phyloP scores from a whole-genome alignment of 2,888 invertebrate species.

The Xylota sylvarum region DNA sequence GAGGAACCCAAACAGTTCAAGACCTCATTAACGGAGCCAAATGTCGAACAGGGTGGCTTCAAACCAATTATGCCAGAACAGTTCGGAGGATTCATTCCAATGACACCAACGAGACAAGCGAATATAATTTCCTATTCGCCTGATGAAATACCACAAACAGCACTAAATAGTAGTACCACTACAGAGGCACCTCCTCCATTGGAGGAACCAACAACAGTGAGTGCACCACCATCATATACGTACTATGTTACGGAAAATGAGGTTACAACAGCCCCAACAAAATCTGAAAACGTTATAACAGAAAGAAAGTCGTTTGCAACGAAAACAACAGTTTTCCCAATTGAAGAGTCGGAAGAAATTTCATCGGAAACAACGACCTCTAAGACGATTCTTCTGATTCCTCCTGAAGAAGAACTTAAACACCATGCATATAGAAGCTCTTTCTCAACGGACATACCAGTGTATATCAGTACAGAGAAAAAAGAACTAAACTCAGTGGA shows the following conservation, averaged over 20 bases:
- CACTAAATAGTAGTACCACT: constrained; percentile 7
- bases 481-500: constrained; percentile 65
- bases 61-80: constrained; percentile 90
- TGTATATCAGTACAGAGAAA: constrained; percentile 47
- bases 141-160: background rate
- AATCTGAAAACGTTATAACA: constrained; percentile 6
- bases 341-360: constrained; percentile 79
- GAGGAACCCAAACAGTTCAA: constrained; percentile 82
- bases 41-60: constrained; percentile 91
- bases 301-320: constrained; percentile 28
- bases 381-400: constrained; percentile 84
- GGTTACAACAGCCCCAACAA: constrained; percentile 78
- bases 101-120: constrained; percentile 84
- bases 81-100: constrained; percentile 90
- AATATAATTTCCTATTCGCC: constrained; percentile 29
- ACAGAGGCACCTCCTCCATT: constrained; percentile 49
- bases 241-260: constrained; percentile 82
- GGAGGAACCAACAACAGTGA: constrained; percentile 47
- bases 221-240: constrained; percentile 75
- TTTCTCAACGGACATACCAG: constrained; percentile 51
- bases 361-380: constrained; percentile 81
- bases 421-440: constrained; percentile 7
- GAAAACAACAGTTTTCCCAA: background rate
- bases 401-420: constrained; percentile 82
- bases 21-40: constrained; percentile 83